Evolutionary conservation across 2,888 invertebrate genomes (phyloP).

Genomic region (Vesta saturnalis): DNA sequence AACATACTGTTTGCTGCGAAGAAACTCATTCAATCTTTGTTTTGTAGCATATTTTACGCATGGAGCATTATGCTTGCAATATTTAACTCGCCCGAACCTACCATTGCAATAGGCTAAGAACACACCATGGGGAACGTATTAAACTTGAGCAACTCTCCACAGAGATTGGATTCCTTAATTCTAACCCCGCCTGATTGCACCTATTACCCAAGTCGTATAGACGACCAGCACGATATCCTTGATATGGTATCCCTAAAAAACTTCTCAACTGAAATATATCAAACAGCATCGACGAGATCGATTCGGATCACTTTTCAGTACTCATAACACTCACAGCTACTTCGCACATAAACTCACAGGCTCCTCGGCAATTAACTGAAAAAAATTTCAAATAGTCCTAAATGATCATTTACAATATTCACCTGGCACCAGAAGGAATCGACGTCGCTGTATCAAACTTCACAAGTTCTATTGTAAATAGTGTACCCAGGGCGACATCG

Average conservation of each 20-base stretch:
- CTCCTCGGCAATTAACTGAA: conserved; percentile 15
- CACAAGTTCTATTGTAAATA: not conserved
- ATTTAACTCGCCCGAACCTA: conserved; percentile 4
- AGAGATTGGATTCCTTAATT: not conserved
- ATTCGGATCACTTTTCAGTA: conserved; percentile 14
- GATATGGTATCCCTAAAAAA: no score
- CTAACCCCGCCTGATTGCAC: not conserved
- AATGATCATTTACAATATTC: conserved; percentile 7
- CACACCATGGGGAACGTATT: not conserved
- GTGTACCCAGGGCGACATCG: not conserved
- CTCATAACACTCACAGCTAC: not conserved
- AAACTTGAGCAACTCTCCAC: not conserved
- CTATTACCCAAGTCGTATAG: no score
- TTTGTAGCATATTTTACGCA: no score
- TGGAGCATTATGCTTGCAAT: no score
- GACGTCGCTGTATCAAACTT: not conserved
- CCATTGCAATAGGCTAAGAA: not conserved
- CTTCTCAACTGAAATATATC: conserved; percentile 3
- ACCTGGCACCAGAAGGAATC: conserved; percentile 13
- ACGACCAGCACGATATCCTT: no score
- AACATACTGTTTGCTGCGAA: no score
- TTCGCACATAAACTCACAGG: conserved; percentile 13
- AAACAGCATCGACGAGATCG: conserved; percentile 16
- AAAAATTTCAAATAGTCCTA: conserved; percentile 17
- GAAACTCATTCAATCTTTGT: no score